Evolutionary conservation across 1,140 invertebrate genomes (phyloP).

Genomic region (Lordiphosa clarofinis): DNA sequence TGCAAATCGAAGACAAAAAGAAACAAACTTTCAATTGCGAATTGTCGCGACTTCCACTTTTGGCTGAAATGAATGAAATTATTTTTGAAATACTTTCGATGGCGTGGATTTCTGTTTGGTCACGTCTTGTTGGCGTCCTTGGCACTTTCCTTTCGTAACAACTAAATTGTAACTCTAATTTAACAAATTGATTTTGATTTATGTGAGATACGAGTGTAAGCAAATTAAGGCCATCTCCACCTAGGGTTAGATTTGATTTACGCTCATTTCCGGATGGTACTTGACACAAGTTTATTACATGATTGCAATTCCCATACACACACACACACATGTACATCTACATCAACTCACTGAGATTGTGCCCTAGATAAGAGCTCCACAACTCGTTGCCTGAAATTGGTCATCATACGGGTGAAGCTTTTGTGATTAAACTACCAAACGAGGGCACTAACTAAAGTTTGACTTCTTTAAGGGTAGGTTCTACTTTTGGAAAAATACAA

Average conservation of each 20-base stretch:
- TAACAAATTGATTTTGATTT: constrained; percentile 62
- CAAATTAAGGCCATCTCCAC: constrained; percentile 54
- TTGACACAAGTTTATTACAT: constrained; percentile 38
- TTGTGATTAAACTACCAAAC: constrained; percentile 1
- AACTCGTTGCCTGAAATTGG: constrained; percentile 22
- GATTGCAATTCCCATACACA: constrained; percentile 47
- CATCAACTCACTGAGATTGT: constrained; percentile 28
- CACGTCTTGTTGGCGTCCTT: constrained; percentile 22
- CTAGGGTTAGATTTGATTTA: constrained; percentile 61
- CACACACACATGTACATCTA: constrained; percentile 7
- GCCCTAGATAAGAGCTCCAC: constrained; percentile 41
- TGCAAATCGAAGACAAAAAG: constrained; percentile 59
- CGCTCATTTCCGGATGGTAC: constrained; percentile 62
- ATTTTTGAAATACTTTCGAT: constrained; percentile 53
- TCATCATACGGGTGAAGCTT: constrained; percentile 32
- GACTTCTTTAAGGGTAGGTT: no score
- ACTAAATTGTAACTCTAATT: constrained; percentile 28
- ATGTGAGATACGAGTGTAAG: constrained; percentile 28
- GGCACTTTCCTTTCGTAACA: neutral
- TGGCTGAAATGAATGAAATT: constrained; percentile 52
- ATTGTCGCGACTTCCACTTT: constrained; percentile 38
- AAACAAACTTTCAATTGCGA: constrained; percentile 66
- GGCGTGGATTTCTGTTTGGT: constrained; percentile 15
- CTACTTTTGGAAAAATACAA: no score
- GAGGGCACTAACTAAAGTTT: no score